Conservation (phyloP, 1,140 invertebrate genomes). For the Heliothis subflexa region DNA sequence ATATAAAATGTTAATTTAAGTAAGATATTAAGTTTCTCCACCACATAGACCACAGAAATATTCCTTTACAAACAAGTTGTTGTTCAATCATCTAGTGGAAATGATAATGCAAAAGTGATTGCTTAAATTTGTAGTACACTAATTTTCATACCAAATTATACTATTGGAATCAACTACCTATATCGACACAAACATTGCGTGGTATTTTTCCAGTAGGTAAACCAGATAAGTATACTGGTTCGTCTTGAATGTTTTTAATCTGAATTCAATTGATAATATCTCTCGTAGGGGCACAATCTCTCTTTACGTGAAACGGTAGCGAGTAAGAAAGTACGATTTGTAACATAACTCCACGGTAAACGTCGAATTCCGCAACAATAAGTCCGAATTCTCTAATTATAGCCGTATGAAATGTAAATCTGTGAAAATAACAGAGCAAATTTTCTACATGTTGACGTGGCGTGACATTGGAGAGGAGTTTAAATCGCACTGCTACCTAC, state of each 20-base stretch:
- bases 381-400: constrained; percentile 81
- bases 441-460: constrained; percentile 85
- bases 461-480: constrained; percentile 78
- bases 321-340: constrained; percentile 51
- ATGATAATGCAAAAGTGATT: constrained; percentile 20
- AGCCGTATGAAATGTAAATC: constrained; percentile 83
- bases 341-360: constrained; percentile 66
- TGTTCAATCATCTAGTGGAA: background rate
- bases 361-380: constrained; percentile 73
- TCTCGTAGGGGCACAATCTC: constrained; percentile 15
- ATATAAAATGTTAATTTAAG: background rate
- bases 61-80: constrained; percentile 25
- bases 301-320: constrained; percentile 27
- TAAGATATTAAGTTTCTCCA: background rate
- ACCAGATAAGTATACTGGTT: constrained; percentile 43
- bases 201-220: constrained; percentile 48
- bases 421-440: constrained; percentile 82
- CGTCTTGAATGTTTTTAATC: constrained; percentile 55
- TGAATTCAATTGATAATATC: constrained; percentile 43
- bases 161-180: constrained; percentile 19
- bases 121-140: constrained; percentile 6
- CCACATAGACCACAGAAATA: background rate
- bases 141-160: constrained; percentile 12
- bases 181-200: constrained; percentile 34
- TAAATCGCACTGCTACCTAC: constrained; percentile 54